Base-by-base conservation (phyloP, 2,888 invertebrate genomes). In the Tenthredo mesomela region DNA sequence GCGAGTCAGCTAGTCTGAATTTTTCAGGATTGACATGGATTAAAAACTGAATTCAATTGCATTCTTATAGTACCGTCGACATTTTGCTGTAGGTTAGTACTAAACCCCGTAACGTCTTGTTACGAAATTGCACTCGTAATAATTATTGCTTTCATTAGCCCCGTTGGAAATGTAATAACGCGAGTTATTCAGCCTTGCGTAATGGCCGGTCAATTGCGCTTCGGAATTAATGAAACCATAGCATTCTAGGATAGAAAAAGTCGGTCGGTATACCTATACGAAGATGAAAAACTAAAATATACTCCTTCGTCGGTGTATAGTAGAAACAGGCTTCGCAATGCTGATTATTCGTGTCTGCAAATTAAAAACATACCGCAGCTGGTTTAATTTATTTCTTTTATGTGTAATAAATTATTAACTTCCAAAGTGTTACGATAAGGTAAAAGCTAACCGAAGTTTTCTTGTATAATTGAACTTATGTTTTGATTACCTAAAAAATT, bases 141-240 rank as follows among this genome's bases (percentile, higher is more conserved):
- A 61, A 33, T 61, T 43, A 33, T 67, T 21, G 47, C 29, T 67
- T 82, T 47, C 65, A 82, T 82, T 67, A 67, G 67, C 67, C 82
- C n/a, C 29, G 65, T 82, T 82, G 67, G 29, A 82, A 82, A 82
- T 67, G 33, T 65, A 82, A 82, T 82, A 40, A 37, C 18, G 47
- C 18, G 47, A 82, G 82, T 47, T 82, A 43, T 67, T 70, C 47
- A 43, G 82, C 33, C 40, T 82, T 82, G 25, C 47, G 82, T 47
- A 65, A 82, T 33, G 33, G 21, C 25, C 61, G 61, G 80, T 80
- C 61, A 50, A 80, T 80, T 61, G 61, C 40, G 25, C n/a, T 80
- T 37, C n/a, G 21, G 33, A 61, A 80, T 80, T 21, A 61, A 80
- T 80, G 40, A 80, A 61, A 61, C 40, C 21, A n/a, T 33, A 50